Percentiles rank a stretch among this genome's conserved stretches.
These are phyloP conservation scores for Uropetala carovei DNA, from an alignment of 2,888 invertebrate genomes.

Conservation along the genomic window DNA sequence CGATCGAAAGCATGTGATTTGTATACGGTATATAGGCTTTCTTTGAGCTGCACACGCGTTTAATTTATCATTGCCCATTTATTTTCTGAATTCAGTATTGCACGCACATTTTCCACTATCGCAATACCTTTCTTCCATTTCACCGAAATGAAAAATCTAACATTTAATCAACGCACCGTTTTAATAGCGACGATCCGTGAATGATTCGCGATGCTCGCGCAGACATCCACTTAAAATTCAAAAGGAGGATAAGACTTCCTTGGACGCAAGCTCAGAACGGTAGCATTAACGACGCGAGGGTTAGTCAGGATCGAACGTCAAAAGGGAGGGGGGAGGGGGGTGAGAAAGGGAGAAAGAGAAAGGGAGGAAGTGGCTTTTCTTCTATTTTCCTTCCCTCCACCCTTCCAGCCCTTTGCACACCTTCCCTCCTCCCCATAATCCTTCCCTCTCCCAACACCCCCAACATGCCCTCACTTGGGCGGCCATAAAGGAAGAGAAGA, in stretches of 20 bases:
- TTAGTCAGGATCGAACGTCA: conserved; percentile 27
- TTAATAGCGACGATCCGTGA: not conserved
- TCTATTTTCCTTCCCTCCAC: not conserved
- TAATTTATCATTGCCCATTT: no score
- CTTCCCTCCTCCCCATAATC: not conserved
- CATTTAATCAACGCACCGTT: not conserved
- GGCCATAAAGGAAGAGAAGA: conserved; percentile 53
- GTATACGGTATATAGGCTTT: no score
- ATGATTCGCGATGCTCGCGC: not conserved
- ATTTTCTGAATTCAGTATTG: no score
- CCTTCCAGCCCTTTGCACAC: not conserved
- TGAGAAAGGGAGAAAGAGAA: not conserved
- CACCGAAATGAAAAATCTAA: no score
- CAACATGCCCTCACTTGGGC: not conserved
- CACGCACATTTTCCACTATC: no score
- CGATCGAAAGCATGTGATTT: no score
- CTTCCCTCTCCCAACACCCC: conserved; percentile 1
- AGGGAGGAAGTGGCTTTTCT: not conserved
- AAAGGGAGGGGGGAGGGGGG: not conserved
- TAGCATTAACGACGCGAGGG: conserved; percentile 7
- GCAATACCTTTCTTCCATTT: no score
- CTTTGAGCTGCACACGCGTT: no score
- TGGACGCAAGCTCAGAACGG: conserved; percentile 2
- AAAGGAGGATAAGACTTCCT: not conserved
- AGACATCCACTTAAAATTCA: conserved; percentile 21